Evolutionary conservation across 1,140 invertebrate species (phyloP).

Genomic region (Drosophila kohkoa): DNA sequence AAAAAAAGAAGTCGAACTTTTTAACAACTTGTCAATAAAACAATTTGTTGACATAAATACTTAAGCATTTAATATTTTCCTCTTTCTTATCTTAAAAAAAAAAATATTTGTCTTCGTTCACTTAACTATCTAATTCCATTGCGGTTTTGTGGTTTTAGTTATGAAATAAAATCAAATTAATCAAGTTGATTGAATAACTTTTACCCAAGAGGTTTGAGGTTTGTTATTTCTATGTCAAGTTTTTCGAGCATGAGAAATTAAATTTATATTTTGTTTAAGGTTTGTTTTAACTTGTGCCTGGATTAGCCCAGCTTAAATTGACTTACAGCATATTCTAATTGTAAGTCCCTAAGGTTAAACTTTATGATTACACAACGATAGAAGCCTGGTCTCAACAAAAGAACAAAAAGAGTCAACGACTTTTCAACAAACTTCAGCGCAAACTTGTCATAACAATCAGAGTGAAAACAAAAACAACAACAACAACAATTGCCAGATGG

Average conservation of each 20-base stretch:
- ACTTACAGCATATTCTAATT: neutral
- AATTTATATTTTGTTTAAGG: neutral
- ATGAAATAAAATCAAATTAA: neutral
- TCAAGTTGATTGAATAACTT: neutral
- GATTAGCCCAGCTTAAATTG: constrained; percentile 1
- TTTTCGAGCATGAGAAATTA: neutral
- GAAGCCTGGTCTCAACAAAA: neutral
- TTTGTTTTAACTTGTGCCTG: neutral
- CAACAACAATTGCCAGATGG: constrained; percentile 29
- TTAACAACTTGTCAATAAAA: neutral
- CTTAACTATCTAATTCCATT: neutral
- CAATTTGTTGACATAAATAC: neutral
- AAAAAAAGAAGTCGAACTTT: neutral
- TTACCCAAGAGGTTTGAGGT: neutral
- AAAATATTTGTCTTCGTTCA: too few species aligned
- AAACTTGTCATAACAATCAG: constrained; percentile 26
- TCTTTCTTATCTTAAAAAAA: too few species aligned
- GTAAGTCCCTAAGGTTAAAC: neutral
- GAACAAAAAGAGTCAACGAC: constrained; percentile 3
- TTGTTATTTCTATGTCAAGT: neutral
- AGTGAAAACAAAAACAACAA: constrained; percentile 2
- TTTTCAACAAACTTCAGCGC: constrained; percentile 9
- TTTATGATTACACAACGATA: constrained; percentile 5
- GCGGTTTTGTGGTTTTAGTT: neutral
- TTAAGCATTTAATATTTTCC: too few species aligned